These are phyloP conservation scores for Strigamia maritima DNA, from an alignment of 2,888 invertebrate genomes.

Conservation along the genomic window DNA sequence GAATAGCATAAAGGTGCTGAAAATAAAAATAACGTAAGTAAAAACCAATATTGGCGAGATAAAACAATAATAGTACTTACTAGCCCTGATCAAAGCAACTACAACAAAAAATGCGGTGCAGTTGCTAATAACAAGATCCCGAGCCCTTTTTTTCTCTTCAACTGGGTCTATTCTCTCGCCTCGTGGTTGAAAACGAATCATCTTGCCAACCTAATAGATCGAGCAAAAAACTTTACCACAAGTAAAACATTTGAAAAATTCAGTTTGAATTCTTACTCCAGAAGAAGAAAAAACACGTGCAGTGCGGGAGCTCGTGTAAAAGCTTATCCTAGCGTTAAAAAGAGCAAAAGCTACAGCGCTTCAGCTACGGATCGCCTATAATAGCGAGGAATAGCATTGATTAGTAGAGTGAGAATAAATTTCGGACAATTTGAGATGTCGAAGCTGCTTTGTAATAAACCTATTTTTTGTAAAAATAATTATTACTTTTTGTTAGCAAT, in stretches of 20 bases:
- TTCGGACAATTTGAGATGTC: background rate
- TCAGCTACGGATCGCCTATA: too few species aligned
- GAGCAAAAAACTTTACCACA: background rate
- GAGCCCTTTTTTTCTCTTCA: constrained; percentile 44
- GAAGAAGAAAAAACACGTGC: background rate
- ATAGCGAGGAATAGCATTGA: too few species aligned
- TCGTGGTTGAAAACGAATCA: constrained; percentile 42
- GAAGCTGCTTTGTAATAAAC: background rate
- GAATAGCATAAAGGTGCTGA: too few species aligned
- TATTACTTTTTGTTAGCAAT: too few species aligned
- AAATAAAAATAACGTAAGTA: too few species aligned
- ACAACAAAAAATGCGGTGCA: constrained; percentile 41
- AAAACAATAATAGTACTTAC: too few species aligned
- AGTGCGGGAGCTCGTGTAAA: too few species aligned
- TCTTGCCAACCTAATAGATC: background rate
- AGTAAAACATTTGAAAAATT: background rate
- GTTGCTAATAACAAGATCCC: constrained; percentile 42
- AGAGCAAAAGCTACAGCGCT: too few species aligned
- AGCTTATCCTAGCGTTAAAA: too few species aligned
- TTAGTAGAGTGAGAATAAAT: too few species aligned
- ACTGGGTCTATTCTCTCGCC: constrained; percentile 42
- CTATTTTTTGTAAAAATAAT: too few species aligned
- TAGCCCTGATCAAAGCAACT: constrained; percentile 43
- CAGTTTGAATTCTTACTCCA: background rate
- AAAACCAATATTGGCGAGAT: too few species aligned